Percentiles rank a stretch among this genome's conserved stretches.
Conservation (phyloP, 1,140 invertebrate genomes). For the Globodera rostochiensis region DNA sequence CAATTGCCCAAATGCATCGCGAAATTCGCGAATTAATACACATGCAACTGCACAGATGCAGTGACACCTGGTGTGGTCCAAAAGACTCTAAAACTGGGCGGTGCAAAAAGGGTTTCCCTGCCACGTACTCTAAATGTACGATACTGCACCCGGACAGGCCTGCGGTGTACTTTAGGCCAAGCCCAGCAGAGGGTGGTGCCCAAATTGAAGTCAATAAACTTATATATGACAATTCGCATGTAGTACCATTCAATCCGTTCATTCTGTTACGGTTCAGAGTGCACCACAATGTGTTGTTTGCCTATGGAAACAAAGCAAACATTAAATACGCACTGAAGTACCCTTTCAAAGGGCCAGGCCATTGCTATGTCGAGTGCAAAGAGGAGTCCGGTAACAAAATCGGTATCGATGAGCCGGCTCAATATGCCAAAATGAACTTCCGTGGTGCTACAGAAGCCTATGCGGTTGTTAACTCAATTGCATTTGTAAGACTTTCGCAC, state of each 20-base stretch:
- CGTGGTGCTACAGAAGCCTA: not conserved
- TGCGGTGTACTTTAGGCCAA: no score
- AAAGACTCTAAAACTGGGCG: not conserved
- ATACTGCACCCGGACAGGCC: no score
- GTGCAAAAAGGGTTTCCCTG: slow-evolving; percentile 7
- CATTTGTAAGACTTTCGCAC: not conserved
- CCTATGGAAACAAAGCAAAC: not conserved
- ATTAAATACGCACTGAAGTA: not conserved
- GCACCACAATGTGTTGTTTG: not conserved
- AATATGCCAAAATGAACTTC: no score
- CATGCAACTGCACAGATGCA: not conserved
- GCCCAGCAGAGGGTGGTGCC: no score
- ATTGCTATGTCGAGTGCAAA: no score
- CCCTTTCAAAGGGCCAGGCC: no score
- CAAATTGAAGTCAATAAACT: no score
- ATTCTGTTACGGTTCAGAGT: not conserved
- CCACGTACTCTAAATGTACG: no score
- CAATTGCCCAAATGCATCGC: not conserved
- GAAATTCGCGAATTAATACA: not conserved
- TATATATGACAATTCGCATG: not conserved
- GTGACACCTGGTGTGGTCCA: not conserved
- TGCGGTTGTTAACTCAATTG: not conserved
- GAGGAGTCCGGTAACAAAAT: no score
- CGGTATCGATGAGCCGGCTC: no score
- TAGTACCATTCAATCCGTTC: slow-evolving; percentile 12